Evolutionary conservation across 2,797 vertebrate species (phyloP), one percentile per base, ranked within the genome.

Genomic region (Pipistrellus kuhlii): DNA sequence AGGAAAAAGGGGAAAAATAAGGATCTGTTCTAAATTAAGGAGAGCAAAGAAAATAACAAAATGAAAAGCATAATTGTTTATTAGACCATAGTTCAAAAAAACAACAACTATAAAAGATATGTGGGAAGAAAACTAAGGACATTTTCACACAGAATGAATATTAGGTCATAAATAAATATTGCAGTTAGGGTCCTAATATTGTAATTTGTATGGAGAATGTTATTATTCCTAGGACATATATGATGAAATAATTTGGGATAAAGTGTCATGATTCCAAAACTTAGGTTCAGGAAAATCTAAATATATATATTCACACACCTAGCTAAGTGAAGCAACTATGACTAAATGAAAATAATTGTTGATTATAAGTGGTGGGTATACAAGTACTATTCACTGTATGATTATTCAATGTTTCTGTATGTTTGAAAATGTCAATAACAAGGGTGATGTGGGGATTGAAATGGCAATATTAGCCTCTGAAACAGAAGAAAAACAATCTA

Each of bases 121-220:
- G 27, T 51, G 30, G 38, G 27, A 6, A 55, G 44, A 53, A 93
- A 77, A 46, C 0, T 55, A 62, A 30, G 15, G 8, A 62, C 44
- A 78, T 73, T 23, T 75, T 27, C 86, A 8, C 78, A 73, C 48
- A 46, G 15, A 64, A 35, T 72, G 18, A 15, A 20, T 77, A 87
- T 87, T 78, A 82, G 21, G 18, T 77, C 8, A 38, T 69, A 88
- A 88, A 72, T 55, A 81, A 94, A 59, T 72, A 46, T 88, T 53
- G 66, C 15, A 87, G 46, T 12, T 87, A 0, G 80, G 35, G 21
- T 69, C 27, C 35, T 75, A 66, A 75, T 20, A 44, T 62, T 83
- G 46, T 46, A 25, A 75, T 64, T 80, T 95, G 32, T 38, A 35
- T 23, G 0, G n/a, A 25, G 21, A 53, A 72, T 81, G 15, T 71